phyloP scores from a whole-genome alignment of 30 jellyfish, hydroid and myxozoan species.

The Rhopilema esculentum region DNA sequence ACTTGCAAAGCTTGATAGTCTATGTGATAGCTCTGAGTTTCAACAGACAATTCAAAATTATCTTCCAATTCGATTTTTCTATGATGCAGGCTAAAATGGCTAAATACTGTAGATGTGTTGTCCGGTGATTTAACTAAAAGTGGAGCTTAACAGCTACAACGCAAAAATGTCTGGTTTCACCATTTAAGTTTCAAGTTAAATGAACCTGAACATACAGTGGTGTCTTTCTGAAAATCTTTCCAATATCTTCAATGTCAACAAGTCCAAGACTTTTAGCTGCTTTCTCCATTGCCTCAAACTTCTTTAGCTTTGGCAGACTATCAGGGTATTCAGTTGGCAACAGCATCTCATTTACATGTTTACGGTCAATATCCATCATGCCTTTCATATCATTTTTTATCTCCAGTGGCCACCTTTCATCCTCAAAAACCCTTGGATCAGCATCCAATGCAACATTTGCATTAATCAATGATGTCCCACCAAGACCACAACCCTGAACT shows the following conservation, averaged over 20 bases:
- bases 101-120: no score
- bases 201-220: conserved; percentile 86
- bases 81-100: no score
- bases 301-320: conserved; percentile 33
- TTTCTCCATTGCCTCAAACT: conserved; percentile 64
- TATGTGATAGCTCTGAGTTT: no score
- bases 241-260: conserved; percentile 73
- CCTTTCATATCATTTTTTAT: conserved; percentile 42
- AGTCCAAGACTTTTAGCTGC: conserved; percentile 57
- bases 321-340: conserved; percentile 71
- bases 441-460: conserved; percentile 78
- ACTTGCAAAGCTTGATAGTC: no score
- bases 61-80: no score
- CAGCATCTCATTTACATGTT: conserved; percentile 58
- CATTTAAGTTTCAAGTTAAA: no score
- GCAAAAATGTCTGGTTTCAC: no score
- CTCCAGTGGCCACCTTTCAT: conserved; percentile 61
- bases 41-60: no score
- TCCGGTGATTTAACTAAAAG: no score
- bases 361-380: conserved; percentile 33
- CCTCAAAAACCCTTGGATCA: conserved; percentile 60
- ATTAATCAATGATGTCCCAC: conserved; percentile 82
- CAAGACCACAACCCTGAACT: conserved; percentile 85
- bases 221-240: conserved; percentile 30
- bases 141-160: no score